Percentiles rank a stretch among this genome's conserved stretches.
Conservation (phyloP, 1,140 invertebrate genomes). For the Musca domestica region DNA sequence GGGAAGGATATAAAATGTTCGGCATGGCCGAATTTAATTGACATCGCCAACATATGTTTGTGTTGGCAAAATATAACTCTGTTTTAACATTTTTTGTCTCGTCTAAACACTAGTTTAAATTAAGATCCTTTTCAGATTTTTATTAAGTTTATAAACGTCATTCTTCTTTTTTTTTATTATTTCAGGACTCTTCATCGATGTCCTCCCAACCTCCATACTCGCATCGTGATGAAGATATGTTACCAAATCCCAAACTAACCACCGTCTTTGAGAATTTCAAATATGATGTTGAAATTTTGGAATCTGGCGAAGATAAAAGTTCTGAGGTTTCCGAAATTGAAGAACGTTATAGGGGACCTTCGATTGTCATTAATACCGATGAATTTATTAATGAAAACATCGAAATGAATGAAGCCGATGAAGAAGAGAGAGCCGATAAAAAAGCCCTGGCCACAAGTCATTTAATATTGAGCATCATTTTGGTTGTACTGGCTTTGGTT, state of each 20-base stretch:
- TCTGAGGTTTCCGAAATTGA: constrained; percentile 33
- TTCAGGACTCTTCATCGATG: not conserved
- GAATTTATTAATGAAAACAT: constrained; percentile 38
- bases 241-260: constrained; percentile 38
- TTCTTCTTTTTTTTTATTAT: not conserved
- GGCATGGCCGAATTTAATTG: too few relatives aligned
- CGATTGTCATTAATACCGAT: constrained; percentile 34
- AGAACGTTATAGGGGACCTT: constrained; percentile 39
- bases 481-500: constrained; percentile 40
- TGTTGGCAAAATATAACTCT: too few relatives aligned
- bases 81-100: too few relatives aligned
- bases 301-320: constrained; percentile 33
- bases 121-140: too few relatives aligned
- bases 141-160: too few relatives aligned
- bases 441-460: constrained; percentile 36
- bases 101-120: too few relatives aligned
- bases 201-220: not conserved
- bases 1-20: too few relatives aligned
- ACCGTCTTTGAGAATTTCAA: constrained; percentile 42
- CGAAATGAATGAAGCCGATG: constrained; percentile 36
- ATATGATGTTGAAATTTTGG: constrained; percentile 48
- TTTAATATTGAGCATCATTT: constrained; percentile 42
- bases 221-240: constrained; percentile 39
- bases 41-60: too few relatives aligned
- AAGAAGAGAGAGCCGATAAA: constrained; percentile 16